phyloP scores from a whole-genome alignment of 2,113 vertebrate genomes.

The Paracyprichromis sp. region DNA sequence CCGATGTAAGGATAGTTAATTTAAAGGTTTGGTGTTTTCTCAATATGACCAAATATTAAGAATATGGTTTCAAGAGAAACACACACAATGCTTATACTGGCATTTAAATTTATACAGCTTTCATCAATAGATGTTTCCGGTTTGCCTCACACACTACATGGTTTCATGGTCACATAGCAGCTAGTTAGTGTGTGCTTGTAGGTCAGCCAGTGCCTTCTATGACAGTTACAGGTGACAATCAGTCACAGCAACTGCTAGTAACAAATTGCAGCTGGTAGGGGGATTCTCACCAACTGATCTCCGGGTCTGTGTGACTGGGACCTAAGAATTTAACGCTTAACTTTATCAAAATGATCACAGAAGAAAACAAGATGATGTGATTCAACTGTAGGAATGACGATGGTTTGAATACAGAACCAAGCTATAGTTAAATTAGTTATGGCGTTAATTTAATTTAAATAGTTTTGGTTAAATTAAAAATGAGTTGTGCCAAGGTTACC shows the following conservation, averaged over 20 bases:
- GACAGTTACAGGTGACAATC: not conserved
- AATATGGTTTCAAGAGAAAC: not conserved
- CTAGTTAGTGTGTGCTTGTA: not conserved
- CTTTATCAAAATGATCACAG: not conserved
- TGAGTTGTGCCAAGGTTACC: not conserved
- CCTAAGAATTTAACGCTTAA: not conserved
- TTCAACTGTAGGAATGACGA: not conserved
- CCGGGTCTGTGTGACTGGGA: not conserved
- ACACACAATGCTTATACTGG: rapidly evolving
- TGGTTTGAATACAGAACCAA: not conserved
- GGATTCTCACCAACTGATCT: not conserved
- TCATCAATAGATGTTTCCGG: not conserved
- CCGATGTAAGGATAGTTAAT: not conserved
- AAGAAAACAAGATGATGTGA: not conserved
- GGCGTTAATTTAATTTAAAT: not conserved
- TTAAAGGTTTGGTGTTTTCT: not conserved
- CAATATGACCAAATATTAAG: not conserved
- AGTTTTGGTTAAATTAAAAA: not conserved
- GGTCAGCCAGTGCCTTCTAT: not conserved
- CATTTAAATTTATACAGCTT: not conserved
- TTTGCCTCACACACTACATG: not conserved
- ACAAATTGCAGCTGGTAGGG: not conserved
- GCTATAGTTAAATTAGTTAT: not conserved
- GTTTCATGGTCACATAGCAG: not conserved
- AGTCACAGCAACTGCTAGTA: not conserved